phyloP scores from a whole-genome alignment of 1,140 invertebrate genomes.

The Cylas formicarius region DNA sequence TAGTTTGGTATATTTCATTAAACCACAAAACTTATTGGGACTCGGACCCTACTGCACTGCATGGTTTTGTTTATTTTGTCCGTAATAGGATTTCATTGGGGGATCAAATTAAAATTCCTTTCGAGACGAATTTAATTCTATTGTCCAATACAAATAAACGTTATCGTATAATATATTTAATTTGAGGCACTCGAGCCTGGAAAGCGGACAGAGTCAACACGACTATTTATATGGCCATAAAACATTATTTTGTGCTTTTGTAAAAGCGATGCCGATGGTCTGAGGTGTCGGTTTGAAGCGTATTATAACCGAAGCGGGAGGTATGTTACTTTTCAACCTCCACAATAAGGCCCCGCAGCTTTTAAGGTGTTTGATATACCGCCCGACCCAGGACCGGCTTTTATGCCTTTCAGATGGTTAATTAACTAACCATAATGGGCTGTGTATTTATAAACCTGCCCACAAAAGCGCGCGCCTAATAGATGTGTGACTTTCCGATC shows the following conservation, averaged over 20 bases:
- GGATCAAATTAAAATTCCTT: no score
- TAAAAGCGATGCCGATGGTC: conserved; percentile 11
- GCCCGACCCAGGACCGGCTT: conserved; percentile 10
- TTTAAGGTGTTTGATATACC: conserved; percentile 16
- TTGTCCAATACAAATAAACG: no score
- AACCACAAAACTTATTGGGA: no score
- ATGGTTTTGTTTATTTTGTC: no score
- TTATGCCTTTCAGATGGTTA: conserved; percentile 1
- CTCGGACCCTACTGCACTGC: no score
- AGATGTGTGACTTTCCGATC: no score
- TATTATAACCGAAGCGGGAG: conserved; percentile 19
- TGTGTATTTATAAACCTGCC: conserved; percentile 17
- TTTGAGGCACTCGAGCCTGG: no score
- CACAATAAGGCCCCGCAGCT: conserved; percentile 20
- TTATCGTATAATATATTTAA: no score
- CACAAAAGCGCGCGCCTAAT: no score
- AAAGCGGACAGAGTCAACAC: conserved; percentile 19
- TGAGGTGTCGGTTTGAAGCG: conserved; percentile 16
- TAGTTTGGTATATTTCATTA: no score
- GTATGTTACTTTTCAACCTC: conserved; percentile 21
- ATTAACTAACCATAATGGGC: conserved; percentile 16
- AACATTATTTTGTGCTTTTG: conserved; percentile 17
- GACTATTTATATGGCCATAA: conserved; percentile 23
- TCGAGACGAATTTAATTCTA: no score
- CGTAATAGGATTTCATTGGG: no score